Evolutionary conservation across 2,797 vertebrate genomes (phyloP).

Genomic region (Heteromormyrus szaboi): DNA sequence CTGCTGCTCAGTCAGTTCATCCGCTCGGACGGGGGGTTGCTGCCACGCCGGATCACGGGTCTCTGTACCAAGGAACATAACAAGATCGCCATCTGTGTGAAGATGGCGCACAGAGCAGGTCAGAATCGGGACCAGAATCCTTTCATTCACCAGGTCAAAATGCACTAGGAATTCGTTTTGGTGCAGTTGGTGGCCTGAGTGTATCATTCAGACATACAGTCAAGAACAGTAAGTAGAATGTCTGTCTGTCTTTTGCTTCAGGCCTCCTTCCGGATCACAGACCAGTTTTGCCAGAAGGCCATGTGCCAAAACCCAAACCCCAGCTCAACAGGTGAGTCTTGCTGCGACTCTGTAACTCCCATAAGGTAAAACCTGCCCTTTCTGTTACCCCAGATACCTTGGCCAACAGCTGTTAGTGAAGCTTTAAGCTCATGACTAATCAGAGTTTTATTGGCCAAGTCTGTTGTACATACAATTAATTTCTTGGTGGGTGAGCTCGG

Average conservation of each 20-base stretch:
- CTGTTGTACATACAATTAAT: neutral
- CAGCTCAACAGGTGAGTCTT: constrained; percentile 79
- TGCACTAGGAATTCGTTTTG: neutral
- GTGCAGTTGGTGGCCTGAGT: neutral
- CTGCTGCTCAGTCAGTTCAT: constrained; percentile 92
- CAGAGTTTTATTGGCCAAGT: neutral
- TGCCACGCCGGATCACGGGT: constrained; percentile 78
- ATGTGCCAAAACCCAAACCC: constrained; percentile 61
- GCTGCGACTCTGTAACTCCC: neutral
- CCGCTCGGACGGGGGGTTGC: constrained; percentile 82
- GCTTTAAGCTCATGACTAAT: neutral
- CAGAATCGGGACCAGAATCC: constrained; percentile 9
- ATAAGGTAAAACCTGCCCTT: neutral
- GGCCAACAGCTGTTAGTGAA: neutral
- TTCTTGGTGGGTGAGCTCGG: neutral
- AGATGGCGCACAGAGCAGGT: constrained; percentile 97
- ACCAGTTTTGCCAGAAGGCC: constrained; percentile 75
- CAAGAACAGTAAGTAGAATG: neutral
- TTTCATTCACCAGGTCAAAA: neutral
- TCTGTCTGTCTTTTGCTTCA: constrained; percentile 36
- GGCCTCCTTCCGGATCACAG: constrained; percentile 89
- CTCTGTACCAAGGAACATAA: constrained; percentile 84
- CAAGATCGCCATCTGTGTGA: constrained; percentile 80
- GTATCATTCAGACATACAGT: neutral
- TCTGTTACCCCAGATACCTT: neutral